Evolutionary conservation across 2,888 invertebrate species (phyloP), one percentile per base, ranked within the genome.

Genomic region (Lobophora halterata): DNA sequence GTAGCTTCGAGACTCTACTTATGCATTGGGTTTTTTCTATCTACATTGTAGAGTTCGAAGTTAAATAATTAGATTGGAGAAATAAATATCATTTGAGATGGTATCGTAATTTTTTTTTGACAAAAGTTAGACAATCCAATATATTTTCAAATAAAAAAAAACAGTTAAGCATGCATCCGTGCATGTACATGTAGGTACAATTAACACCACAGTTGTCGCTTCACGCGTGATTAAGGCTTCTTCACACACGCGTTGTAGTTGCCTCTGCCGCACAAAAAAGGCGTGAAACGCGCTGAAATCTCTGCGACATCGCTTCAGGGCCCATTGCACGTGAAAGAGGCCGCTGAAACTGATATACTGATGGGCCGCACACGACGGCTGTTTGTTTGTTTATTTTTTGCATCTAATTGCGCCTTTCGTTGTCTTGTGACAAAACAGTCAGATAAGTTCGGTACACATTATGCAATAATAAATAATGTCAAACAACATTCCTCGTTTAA

Each of bases 201-300:
- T 81, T 81, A 83, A 62, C 68, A 53, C 61, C 44, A 59, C 62
- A 66, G 68, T 77, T 79, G 78, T 74, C 79, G 78, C 74, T 79
- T 73, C 74, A 80, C 71, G 80, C 74, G 62, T 61, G 70, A 74
- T 78, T 80, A 69, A 70, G 54, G 27, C 47, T 58, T 68, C 65
- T 71, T 69, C 75, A 70, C 70, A 73, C 71, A 64, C 56, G 57
- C 56, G 61, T 58, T 55, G 60, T 57, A 55, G 57, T 44, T 58
- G 56, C 54, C 46, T 48, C 54, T 5, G 58, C 42, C 21, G 37
- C 58, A 67, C 67, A 80, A 79, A 80, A 41, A 76, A 81, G 79
- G 80, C 83, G 82, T 83, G 82, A 83, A 85, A 79, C 61, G 60
- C 48, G 66, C 81, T 81, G 78, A 81, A 82, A 79, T 80, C 73